phyloP scores from a whole-genome alignment of 1,140 invertebrate genomes.

The Cydia fagiglandana region DNA sequence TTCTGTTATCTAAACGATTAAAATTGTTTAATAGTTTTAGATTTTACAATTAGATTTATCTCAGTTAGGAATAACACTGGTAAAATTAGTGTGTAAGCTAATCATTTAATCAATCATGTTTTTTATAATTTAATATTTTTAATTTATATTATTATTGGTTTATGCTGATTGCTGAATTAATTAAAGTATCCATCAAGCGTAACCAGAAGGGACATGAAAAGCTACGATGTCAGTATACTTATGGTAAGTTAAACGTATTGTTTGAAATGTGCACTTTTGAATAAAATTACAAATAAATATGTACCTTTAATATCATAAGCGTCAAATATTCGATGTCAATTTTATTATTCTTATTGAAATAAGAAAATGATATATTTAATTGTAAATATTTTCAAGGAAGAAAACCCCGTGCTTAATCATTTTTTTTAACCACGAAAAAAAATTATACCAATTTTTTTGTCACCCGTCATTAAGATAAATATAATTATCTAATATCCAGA shows the following conservation, averaged over 20 bases:
- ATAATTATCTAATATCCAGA: no score
- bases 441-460: no score
- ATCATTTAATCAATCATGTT: background rate
- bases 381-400: no score
- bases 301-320: no score
- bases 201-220: constrained; percentile 1
- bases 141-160: background rate
- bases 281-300: background rate
- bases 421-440: no score
- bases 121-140: background rate
- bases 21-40: no score
- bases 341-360: no score
- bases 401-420: no score
- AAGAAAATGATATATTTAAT: no score
- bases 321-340: no score
- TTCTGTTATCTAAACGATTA: no score
- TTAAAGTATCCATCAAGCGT: background rate
- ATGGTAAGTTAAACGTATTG: background rate
- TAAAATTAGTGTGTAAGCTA: background rate
- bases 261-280: background rate
- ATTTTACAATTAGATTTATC: background rate
- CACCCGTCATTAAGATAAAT: no score
- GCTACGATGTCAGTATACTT: background rate
- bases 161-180: background rate
- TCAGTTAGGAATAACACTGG: background rate